These are phyloP conservation scores for Hassar affinis DNA, from an alignment of 2,113 vertebrate genomes.

Conservation along the genomic window DNA sequence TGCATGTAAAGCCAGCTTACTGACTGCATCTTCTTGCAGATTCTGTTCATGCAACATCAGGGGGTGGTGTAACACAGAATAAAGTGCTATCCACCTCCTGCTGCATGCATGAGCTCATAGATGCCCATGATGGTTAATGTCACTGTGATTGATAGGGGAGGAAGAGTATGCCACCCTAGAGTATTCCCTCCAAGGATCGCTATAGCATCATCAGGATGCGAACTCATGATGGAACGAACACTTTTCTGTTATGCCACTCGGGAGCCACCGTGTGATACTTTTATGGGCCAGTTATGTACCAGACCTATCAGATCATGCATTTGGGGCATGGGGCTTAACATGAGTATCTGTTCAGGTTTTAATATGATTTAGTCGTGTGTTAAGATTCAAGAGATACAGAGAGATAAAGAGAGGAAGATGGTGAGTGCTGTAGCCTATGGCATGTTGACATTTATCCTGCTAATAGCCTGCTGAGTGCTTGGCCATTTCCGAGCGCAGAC, in stretches of 20 bases:
- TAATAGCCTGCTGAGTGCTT: slow-evolving; percentile 26
- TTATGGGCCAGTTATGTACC: background rate
- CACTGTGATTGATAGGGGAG: background rate
- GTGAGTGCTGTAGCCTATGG: background rate
- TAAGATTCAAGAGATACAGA: background rate
- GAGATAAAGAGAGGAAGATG: slow-evolving; percentile 11
- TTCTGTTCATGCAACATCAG: background rate
- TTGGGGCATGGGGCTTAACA: background rate
- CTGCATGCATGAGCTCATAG: background rate
- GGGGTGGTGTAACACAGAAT: too few relatives aligned
- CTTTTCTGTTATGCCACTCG: background rate
- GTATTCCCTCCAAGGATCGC: background rate
- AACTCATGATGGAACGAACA: background rate
- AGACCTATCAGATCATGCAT: background rate
- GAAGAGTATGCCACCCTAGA: background rate
- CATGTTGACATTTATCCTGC: slow-evolving; percentile 20
- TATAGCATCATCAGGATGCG: background rate
- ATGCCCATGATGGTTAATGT: background rate
- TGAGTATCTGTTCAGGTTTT: background rate
- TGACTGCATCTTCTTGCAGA: background rate
- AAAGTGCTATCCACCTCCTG: background rate
- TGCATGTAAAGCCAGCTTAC: background rate
- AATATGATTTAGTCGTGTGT: background rate
- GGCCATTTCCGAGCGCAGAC: slow-evolving; percentile 19
- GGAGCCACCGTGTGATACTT: background rate